Base-by-base conservation (phyloP, 2,113 vertebrate genomes). In the Pyxicephalus adspersus region DNA sequence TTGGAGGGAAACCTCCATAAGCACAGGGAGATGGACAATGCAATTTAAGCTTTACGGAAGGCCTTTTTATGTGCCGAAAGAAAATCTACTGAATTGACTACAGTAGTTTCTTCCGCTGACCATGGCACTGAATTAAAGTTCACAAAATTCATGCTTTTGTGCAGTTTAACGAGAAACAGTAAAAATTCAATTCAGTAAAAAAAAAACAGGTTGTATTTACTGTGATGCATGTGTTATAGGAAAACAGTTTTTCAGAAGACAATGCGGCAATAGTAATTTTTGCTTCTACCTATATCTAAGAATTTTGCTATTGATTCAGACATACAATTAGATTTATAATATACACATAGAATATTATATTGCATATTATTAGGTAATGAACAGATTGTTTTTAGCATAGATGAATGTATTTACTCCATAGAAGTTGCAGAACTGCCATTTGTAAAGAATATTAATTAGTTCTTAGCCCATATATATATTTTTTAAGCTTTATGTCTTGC, bases 61-160 rank as follows among this genome's bases (percentile, higher is more conserved):
- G 80, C 45, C 79, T 28, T 6, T 22, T 11, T 17, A 8, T 52
- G 28, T 50, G 38, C 38, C 22, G 51, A 18, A 22, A 54, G 50
- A 60, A n/a, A 57, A 17, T 55, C 68, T 29, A 13, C 13, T 17
- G 17, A 25, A 64, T 55, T 65, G 31, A 16, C 20, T 8, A n/a
- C n/a, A n/a, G n/a, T n/a, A 38, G 68, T 63, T 28, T 15, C 19
- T 9, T 16, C 23, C 38, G 18, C 81, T 86, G 52, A 75, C 65
- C 82, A 34, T 45, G 82, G 74, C 83, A 77, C 77, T 83, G 74
- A 81, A 83, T 26, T 54, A 50, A 26, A 52, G 52, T n/a, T 50
- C 67, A 20, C 7, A 7, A 28, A 3, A 51, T 26, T 25, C 51
- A 57, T 72, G 28, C 34, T 29, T 45, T 28, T 52, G 9, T 55